phyloP scores from a whole-genome alignment of 2,888 invertebrate genomes.

The Chaetogeoica ovagalla region DNA sequence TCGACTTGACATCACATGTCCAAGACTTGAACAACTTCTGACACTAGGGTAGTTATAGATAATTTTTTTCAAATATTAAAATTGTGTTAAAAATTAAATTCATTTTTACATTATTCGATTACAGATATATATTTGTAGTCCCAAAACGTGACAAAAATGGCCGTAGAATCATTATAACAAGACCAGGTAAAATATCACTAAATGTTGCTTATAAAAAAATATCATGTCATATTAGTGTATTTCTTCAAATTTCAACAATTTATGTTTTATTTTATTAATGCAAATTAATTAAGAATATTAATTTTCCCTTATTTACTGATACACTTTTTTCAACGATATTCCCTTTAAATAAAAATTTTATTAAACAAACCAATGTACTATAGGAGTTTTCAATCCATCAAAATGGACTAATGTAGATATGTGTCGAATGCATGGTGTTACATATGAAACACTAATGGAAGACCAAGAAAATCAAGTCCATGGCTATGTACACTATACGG shows the following conservation, averaged over 20 bases:
- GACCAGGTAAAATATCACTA: constrained; percentile 67
- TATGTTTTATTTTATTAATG: background rate
- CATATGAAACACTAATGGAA: constrained; percentile 78
- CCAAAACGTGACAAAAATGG: constrained; percentile 60
- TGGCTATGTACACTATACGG: constrained; percentile 72
- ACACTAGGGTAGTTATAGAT: constrained; percentile 69
- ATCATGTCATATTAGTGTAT: background rate
- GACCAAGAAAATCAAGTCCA: constrained; percentile 79
- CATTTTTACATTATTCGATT: constrained; percentile 9
- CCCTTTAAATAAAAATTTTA: background rate
- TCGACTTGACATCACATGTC: constrained; percentile 77
- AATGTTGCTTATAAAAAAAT: background rate
- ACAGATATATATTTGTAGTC: constrained; percentile 55
- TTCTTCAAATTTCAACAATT: too few species aligned
- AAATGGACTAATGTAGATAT: constrained; percentile 77
- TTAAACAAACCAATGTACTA: background rate
- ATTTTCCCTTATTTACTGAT: background rate
- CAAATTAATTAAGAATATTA: background rate
- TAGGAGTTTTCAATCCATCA: constrained; percentile 76
- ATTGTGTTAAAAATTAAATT: background rate
- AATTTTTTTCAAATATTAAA: constrained; percentile 4
- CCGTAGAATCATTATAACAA: constrained; percentile 73
- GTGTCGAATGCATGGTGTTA: constrained; percentile 75
- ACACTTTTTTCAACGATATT: background rate
- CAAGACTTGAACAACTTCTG: constrained; percentile 76